A percentile compares a stretch with the other conserved stretches of the same genome.
phyloP scores from a whole-genome alignment of 2,113 vertebrate genomes.

The Vulpes vulpes region DNA sequence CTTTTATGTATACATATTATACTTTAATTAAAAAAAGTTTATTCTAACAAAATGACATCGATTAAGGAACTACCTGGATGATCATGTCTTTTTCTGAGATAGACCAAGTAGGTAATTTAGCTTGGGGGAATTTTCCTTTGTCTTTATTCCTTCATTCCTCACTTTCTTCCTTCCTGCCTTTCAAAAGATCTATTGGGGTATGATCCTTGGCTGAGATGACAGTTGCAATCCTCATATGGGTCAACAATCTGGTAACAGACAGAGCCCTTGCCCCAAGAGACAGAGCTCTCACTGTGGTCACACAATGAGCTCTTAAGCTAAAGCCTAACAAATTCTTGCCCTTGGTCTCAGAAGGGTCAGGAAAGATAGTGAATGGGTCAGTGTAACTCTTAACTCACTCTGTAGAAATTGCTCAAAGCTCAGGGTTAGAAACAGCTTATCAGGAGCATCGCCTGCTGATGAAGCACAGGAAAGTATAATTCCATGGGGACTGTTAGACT shows the following conservation, averaged over 20 bases:
- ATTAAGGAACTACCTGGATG: neutral
- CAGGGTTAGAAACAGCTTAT: neutral
- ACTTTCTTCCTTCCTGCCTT: neutral
- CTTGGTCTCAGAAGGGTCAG: constrained; percentile 50
- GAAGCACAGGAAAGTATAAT: constrained; percentile 34
- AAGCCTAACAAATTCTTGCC: constrained; percentile 42
- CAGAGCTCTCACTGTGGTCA: constrained; percentile 18
- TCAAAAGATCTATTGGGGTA: neutral
- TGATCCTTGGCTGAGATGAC: neutral
- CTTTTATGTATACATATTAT: neutral
- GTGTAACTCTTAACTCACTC: constrained; percentile 21
- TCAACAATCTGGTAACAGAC: constrained; percentile 35
- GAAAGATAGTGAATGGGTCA: constrained; percentile 12
- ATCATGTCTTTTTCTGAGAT: constrained; percentile 24
- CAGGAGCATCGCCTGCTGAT: neutral
- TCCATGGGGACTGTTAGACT: neutral
- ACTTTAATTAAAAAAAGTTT: constrained; percentile 41
- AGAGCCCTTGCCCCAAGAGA: neutral
- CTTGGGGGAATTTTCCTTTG: neutral
- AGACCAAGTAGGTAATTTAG: constrained; percentile 24
- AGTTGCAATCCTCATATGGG: neutral
- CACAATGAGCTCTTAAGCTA: constrained; percentile 48
- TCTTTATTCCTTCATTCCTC: neutral
- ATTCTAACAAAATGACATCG: neutral
- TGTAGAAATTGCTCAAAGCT: constrained; percentile 52